Evolutionary conservation across 2,888 invertebrate species (phyloP), one percentile per base, ranked within the genome.

Genomic region (Tachina lurida): DNA sequence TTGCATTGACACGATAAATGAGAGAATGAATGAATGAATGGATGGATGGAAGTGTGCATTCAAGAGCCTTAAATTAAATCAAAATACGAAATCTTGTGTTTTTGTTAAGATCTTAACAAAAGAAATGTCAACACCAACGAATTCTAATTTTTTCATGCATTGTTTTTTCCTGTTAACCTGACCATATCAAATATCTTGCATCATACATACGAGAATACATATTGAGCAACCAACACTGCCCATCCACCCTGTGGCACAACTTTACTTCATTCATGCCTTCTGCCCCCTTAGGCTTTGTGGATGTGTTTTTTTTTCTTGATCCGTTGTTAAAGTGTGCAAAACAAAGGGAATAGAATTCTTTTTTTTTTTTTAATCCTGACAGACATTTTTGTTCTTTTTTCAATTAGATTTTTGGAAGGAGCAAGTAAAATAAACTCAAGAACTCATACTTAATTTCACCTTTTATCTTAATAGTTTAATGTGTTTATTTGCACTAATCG

Each of bases 11-110:
- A 52, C 60, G 41, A 43, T 41, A 78, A 70, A 56, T 68, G 49
- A 43, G 65, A 31, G 58, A 49, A 58, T 12, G 43, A 63, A 60
- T 58, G 58, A n/a, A 10, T 43, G 31, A 31, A 31, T 7, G 31
- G 7, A 22, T 58, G 12, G n/a, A 13, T 22, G 60, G 62, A 86
- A 86, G 86, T 86, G 86, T 91, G 88, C 90, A 90, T 89, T 91
- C 90, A 90, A 91, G 90, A 88, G 89, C 89, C 89, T 88, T 88
- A 90, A 90, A 91, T 91, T 91, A 90, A 90, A 91, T 90, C 90
- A 89, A 89, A 90, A 89, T 86, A 86, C 60, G 62, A 85, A 70
- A 75, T 79, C 79, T 75, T 75, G 47, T 80, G 62, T 83, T 67
- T 71, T 75, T 76, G 79, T 73, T 45, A 77, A 79, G 60, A 67